A percentile compares a stretch with the other conserved stretches of the same genome.
Conservation (phyloP, 2,113 vertebrate genomes). For the Perca flavescens region DNA sequence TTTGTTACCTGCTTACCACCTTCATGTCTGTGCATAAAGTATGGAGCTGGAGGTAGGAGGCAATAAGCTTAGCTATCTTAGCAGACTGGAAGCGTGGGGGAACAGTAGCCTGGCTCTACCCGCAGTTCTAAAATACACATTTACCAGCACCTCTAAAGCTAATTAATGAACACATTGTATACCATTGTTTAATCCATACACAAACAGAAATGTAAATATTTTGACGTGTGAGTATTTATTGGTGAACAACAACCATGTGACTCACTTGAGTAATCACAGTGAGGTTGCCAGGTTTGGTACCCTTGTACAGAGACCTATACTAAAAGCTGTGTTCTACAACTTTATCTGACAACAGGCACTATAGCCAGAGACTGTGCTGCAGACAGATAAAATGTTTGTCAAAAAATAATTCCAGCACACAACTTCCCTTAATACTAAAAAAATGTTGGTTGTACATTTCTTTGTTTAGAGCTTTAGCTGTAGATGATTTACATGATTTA, state of each 20-base stretch:
- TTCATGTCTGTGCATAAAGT: not conserved
- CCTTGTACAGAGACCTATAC: not conserved
- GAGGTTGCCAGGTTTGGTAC: not conserved
- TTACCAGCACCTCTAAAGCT: not conserved
- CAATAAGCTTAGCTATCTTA: not conserved
- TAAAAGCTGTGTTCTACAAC: not conserved
- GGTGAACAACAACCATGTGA: not conserved
- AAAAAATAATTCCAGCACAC: not conserved
- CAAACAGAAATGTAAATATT: too few species aligned
- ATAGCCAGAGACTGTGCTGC: not conserved
- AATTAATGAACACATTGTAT: not conserved
- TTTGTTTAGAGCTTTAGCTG: too few species aligned
- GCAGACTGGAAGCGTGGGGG: not conserved
- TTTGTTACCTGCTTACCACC: too few species aligned
- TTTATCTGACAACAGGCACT: not conserved
- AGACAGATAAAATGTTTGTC: not conserved
- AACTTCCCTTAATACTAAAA: not conserved
- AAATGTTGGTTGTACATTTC: not conserved
- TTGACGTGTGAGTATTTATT: too few species aligned
- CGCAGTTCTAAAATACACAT: not conserved
- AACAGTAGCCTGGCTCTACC: too few species aligned
- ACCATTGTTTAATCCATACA: not conserved
- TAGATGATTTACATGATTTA: too few species aligned
- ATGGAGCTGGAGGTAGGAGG: not conserved
- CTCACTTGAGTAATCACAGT: not conserved